Base-by-base conservation (phyloP, 2,113 vertebrate species). In the Oryctolagus cuniculus region DNA sequence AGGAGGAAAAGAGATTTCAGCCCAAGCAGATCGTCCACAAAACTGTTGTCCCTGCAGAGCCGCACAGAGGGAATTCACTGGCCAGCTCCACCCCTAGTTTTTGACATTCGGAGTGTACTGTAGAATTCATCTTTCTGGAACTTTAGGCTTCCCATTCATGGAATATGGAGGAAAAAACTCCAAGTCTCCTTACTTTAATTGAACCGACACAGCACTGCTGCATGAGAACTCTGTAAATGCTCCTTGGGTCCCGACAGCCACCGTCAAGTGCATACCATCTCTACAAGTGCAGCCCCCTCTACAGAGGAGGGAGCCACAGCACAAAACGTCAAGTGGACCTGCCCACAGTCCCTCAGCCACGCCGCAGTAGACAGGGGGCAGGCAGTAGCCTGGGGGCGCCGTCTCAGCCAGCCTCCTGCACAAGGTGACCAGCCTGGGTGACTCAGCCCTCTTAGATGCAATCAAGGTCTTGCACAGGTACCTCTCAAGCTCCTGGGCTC, bases 131-230 rank as follows among this genome's bases (percentile, higher is more conserved):
- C 73, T 16, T 87, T 34, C 38, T n/a, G 61, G 11, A 72, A 34
- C 3, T 58, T 64, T 34, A 51, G 38, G 2, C 21, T 72, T 55
- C 25, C 55, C 49, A 21, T 66, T 74, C 79, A 31, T 13, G 51
- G 53, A 49, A 2, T 19, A 4, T 73, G 10, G 19, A 2, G n/a
- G 9, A 0, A 17, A 38, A 44, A 70, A 25, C 69, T 6, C 0
- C 2, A 38, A 17, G 12, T 24, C 53, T 64, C 72, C 83, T 69
- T 49, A 73, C 19, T 89, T 74, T 74, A 70, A 79, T 6, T 49
- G 36, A 66, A 17, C 27, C 25, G 70, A 44, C 53, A 27, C 6
- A n/a, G 69, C 4, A 34, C 34, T 22, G 58, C 84, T 49, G n/a
- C 8, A 51, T 1, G 27, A 12, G 10, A 91, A 61, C 51, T 89